A percentile compares a stretch with the other conserved stretches of the same genome.
Conservation (phyloP, 2,113 vertebrate genomes). For the Trogon melanurus region DNA sequence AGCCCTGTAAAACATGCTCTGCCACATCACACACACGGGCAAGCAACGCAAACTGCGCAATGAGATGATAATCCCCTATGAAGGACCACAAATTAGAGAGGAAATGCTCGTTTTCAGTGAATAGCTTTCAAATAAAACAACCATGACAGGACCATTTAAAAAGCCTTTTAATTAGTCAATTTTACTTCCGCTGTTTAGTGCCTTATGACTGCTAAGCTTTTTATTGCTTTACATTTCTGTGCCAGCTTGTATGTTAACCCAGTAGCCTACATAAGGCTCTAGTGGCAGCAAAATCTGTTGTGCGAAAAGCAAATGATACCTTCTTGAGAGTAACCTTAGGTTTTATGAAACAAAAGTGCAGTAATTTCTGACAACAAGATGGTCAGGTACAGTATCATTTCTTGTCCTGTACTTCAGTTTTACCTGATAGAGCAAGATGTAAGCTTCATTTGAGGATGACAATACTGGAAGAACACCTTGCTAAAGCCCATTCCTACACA, state of each 20-base stretch:
- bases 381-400: not conserved
- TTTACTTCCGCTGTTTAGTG: not conserved
- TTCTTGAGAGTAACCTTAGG: not conserved
- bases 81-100: not conserved
- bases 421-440: not conserved
- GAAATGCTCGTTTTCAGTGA: not conserved
- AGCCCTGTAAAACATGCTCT: not conserved
- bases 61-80: not conserved
- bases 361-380: not conserved
- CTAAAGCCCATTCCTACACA: not conserved
- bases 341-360: not conserved
- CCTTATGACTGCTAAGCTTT: not conserved
- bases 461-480: not conserved
- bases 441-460: not conserved
- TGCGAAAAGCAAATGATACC: not conserved
- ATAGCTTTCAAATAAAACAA: slow-evolving; percentile 2
- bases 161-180: not conserved
- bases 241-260: not conserved
- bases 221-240: slow-evolving; percentile 2
- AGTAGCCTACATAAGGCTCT: not conserved
- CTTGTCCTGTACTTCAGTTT: not conserved
- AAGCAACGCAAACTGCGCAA: not conserved
- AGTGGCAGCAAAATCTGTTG: not conserved
- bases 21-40: not conserved
- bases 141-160: not conserved